Conservation (phyloP, 2,888 invertebrate species). For the Chesias legatella region DNA sequence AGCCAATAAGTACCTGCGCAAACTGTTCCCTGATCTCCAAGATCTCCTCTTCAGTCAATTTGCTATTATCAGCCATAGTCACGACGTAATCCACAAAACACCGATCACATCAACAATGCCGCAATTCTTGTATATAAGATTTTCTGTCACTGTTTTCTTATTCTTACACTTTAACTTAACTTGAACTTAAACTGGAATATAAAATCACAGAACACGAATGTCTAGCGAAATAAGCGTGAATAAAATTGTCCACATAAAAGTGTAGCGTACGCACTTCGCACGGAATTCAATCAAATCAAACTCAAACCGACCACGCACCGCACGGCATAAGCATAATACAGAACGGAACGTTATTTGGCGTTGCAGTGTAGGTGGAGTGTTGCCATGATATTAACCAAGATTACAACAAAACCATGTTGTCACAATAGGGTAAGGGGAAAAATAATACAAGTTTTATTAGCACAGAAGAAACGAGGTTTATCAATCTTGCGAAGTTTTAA, state of each 20-base stretch:
- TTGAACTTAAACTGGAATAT: conserved; percentile 19
- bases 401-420: background rate
- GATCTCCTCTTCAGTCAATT: conserved; percentile 85
- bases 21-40: conserved; percentile 89
- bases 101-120: conserved; percentile 51
- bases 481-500: no score
- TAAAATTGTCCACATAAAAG: conserved; percentile 10
- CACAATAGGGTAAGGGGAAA: no score
- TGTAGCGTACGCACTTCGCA: conserved; percentile 9
- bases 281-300: conserved; percentile 14
- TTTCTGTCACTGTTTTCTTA: conserved; percentile 39
- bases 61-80: conserved; percentile 77
- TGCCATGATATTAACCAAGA: background rate
- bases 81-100: conserved; percentile 58
- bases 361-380: conserved; percentile 7
- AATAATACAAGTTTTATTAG: no score
- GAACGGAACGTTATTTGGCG: conserved; percentile 21
- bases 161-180: conserved; percentile 41
- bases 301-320: conserved; percentile 21
- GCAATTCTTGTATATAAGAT: conserved; percentile 18
- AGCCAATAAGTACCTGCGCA: conserved; percentile 81
- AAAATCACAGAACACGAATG: conserved; percentile 31
- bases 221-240: conserved; percentile 8
- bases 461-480: no score
- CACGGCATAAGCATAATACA: conserved; percentile 12